Conservation (phyloP, 2,888 invertebrate genomes). For the Aspidiotus destructor region DNA sequence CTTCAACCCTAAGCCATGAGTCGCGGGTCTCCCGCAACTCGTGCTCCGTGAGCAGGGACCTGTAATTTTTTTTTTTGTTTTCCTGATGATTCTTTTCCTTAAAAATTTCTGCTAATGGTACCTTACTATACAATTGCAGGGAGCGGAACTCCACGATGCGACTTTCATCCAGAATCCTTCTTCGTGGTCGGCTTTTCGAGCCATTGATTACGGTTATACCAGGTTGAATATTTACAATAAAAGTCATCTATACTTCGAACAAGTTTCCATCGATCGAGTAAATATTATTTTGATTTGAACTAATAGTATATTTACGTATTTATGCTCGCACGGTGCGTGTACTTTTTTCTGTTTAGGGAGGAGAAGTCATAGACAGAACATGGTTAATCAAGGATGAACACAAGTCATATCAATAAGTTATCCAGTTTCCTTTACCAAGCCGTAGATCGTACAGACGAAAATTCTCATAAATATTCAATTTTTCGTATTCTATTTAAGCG, state of each 20-base stretch:
- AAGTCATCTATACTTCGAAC: slow-evolving; percentile 81
- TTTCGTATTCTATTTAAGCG: too few relatives aligned
- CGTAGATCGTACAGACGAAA: too few relatives aligned
- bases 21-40: too few relatives aligned
- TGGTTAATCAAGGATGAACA: slow-evolving; percentile 39
- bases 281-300: neutral
- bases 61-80: too few relatives aligned
- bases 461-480: too few relatives aligned
- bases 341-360: slow-evolving; percentile 36
- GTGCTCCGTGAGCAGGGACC: too few relatives aligned
- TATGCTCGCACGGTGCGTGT: neutral
- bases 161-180: slow-evolving; percentile 54
- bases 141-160: slow-evolving; percentile 77
- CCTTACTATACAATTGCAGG: too few relatives aligned
- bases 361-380: slow-evolving; percentile 38
- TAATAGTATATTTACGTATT: neutral
- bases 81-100: too few relatives aligned
- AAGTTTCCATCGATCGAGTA: slow-evolving; percentile 48
- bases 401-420: neutral
- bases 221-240: slow-evolving; percentile 66
- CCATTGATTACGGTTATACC: slow-evolving; percentile 85
- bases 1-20: too few relatives aligned
- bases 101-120: too few relatives aligned
- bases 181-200: slow-evolving; percentile 75
- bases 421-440: too few relatives aligned